Conservation (phyloP, 2,888 invertebrate genomes). For the Eueremaeus valkanovi region DNA sequence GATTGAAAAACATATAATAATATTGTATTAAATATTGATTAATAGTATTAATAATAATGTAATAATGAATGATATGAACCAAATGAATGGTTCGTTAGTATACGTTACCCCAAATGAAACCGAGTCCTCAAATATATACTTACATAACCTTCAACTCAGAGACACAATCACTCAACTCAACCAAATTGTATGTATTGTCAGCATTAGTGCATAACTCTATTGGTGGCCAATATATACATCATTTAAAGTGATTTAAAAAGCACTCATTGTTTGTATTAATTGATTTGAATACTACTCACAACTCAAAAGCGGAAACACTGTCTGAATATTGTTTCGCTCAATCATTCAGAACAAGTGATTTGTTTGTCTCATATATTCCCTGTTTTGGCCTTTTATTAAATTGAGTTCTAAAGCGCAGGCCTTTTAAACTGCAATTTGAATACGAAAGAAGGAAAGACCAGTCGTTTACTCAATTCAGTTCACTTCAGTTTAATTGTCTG, state of each 20-base stretch:
- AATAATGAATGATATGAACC: too few relatives aligned
- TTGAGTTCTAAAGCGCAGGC: constrained; percentile 16
- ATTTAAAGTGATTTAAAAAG: constrained; percentile 16
- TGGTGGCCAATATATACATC: constrained; percentile 31
- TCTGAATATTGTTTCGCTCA: too few relatives aligned
- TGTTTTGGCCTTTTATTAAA: constrained; percentile 8
- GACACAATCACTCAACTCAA: constrained; percentile 21
- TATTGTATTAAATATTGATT: background rate
- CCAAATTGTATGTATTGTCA: constrained; percentile 2
- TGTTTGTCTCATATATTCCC: constrained; percentile 16
- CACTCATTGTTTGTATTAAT: constrained; percentile 19
- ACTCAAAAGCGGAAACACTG: background rate
- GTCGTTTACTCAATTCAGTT: constrained; percentile 9
- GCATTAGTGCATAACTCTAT: constrained; percentile 28
- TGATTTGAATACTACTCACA: constrained; percentile 30
- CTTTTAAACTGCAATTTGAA: constrained; percentile 28
- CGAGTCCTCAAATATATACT: constrained; percentile 33
- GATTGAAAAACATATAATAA: constrained; percentile 5
- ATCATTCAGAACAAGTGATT: background rate
- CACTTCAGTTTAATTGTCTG: background rate
- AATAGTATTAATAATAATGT: too few relatives aligned
- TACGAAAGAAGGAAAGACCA: constrained; percentile 22
- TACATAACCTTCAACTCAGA: constrained; percentile 31
- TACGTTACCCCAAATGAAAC: constrained; percentile 27
- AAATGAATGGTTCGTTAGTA: constrained; percentile 25